Percentiles rank a stretch among this genome's conserved stretches.
Evolutionary conservation across 2,888 invertebrate genomes (phyloP).

Genomic region (Macropis europaea): DNA sequence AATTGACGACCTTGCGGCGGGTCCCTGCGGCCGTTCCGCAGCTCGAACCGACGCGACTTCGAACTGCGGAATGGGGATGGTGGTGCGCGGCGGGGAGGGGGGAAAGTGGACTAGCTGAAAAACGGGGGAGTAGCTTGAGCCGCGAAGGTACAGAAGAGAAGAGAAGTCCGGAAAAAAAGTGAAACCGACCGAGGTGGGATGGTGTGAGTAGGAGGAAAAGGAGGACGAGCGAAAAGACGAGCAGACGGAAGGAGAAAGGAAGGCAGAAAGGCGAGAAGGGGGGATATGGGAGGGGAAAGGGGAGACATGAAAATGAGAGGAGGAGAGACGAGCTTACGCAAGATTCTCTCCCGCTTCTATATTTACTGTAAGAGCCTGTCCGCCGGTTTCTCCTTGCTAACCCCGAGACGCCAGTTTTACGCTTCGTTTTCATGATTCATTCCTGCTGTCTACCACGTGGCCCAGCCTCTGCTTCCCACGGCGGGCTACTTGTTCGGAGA

Average conservation of each 20-base stretch:
- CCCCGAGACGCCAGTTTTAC: slow-evolving; percentile 54
- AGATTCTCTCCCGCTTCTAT: slow-evolving; percentile 59
- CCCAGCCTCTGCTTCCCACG: slow-evolving; percentile 46
- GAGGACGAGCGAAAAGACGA: neutral
- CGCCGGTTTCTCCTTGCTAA: slow-evolving; percentile 38
- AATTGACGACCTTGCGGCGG: slow-evolving; percentile 56
- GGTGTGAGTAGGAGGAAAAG: too few species aligned
- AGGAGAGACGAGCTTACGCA: slow-evolving; percentile 47
- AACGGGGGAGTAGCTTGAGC: neutral
- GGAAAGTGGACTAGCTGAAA: slow-evolving; percentile 9
- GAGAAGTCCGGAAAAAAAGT: neutral
- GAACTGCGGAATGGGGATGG: too few species aligned
- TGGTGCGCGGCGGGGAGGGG: slow-evolving; percentile 9
- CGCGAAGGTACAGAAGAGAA: neutral
- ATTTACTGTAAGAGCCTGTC: slow-evolving; percentile 50
- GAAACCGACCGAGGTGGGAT: neutral
- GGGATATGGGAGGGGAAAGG: neutral
- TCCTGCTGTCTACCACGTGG: slow-evolving; percentile 58
- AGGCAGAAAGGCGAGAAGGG: neutral
- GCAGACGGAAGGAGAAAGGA: neutral
- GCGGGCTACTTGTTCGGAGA: slow-evolving; percentile 31
- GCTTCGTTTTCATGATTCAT: slow-evolving; percentile 60
- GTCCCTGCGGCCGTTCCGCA: slow-evolving; percentile 53
- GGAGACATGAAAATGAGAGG: neutral
- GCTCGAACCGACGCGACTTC: too few species aligned